Base-by-base conservation (phyloP, 2,797 vertebrate genomes). In the Phylloscopus collybita region DNA sequence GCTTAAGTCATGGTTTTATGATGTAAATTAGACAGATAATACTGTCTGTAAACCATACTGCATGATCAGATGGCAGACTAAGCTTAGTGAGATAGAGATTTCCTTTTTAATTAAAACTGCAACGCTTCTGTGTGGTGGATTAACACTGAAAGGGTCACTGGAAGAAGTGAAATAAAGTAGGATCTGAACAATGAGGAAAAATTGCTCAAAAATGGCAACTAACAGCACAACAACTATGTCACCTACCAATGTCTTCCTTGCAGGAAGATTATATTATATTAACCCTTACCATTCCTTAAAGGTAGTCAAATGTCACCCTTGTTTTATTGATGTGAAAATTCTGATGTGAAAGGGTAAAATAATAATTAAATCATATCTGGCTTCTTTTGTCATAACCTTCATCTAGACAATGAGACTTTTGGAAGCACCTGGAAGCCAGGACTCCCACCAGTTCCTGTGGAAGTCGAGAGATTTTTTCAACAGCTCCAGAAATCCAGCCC, bases 81-180 rank as follows among this genome's bases (percentile, higher is more conserved):
- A 86, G 95, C 91, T 95, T 86, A 86, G 85, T 13, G 89, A 86
- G 91, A 88, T 66, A 88, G 70, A 95, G 85, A 95, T 94, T 96
- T 96, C 82, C 73, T 92, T 95, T 97, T 94, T 97, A 97, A 96
- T 96, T 96, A 96, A 96, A 96, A 85, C 82, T 84, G 82, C 93
- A 93, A 92, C 22, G 62, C 95, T 96, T 94, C 80, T 84, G 32
- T 42, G 42, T 50, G n/a, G 32, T 92, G 64, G 93, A 95, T 96
- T 96, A 96, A 90, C 76, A 88, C 87, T 88, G 91, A 84, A 96
- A 88, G 89, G 71, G 85, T 88, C 80, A 81, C 56, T 67, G 60
- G 83, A 90, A 87, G 83, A 86, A 94, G 74, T n/a, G 71, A 94
- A 94, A 88, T 95, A 86, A 93, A 96, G 88, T 30, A 61, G 64